These are phyloP conservation scores for Helicoverpa assulta DNA, from an alignment of 2,888 invertebrate species.

Conservation along the genomic window DNA sequence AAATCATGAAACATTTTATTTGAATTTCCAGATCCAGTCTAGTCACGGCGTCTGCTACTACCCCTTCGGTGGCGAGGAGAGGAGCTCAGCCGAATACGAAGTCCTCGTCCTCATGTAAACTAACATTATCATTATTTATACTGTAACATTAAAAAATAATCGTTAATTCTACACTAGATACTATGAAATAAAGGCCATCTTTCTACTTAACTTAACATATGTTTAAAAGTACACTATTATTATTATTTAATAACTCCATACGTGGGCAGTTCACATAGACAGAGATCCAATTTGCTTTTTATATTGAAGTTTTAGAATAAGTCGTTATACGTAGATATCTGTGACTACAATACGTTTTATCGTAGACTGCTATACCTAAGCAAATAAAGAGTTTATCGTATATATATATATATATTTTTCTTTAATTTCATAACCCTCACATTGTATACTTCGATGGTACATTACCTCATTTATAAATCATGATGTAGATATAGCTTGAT, in stretches of 20 bases:
- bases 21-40: conserved; percentile 90
- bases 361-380: conserved; percentile 4
- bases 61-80: conserved; percentile 92
- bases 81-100: conserved; percentile 92
- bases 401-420: conserved; percentile 1
- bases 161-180: conserved; percentile 12
- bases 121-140: conserved; percentile 37
- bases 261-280: too few relatives aligned
- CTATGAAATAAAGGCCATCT: neutral
- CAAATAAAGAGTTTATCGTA: conserved; percentile 20
- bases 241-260: neutral
- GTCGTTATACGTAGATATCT: conserved; percentile 6
- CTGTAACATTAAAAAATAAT: conserved; percentile 25
- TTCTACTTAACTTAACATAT: neutral
- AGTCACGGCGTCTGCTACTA: conserved; percentile 92
- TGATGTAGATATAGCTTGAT: too few relatives aligned
- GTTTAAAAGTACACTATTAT: neutral
- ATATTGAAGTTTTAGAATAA: neutral
- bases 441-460: neutral
- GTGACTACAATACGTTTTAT: neutral
- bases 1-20: neutral
- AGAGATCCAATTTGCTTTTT: neutral
- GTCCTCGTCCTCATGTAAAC: conserved; percentile 89
- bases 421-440: neutral
- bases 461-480: neutral